phyloP scores from a whole-genome alignment of 2,888 invertebrate species.

The Hemithea aestivaria region DNA sequence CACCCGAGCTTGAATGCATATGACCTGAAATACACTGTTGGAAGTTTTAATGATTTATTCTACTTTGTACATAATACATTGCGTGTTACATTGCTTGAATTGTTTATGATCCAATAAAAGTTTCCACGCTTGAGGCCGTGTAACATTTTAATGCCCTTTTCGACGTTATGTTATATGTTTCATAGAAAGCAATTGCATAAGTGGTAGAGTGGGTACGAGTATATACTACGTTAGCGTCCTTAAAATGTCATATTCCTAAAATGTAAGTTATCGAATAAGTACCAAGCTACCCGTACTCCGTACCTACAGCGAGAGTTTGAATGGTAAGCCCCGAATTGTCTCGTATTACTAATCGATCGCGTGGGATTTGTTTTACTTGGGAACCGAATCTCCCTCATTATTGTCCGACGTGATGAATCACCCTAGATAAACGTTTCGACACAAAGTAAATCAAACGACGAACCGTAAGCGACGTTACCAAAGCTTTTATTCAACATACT shows the following conservation, averaged over 20 bases:
- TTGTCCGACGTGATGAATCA: conserved; percentile 69
- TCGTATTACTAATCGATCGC: conserved; percentile 70
- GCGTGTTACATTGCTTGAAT: conserved; percentile 26
- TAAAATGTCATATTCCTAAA: too few species aligned
- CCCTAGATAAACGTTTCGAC: conserved; percentile 64
- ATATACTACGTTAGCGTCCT: too few species aligned
- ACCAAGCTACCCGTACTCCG: too few species aligned
- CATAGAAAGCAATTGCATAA: conserved; percentile 16
- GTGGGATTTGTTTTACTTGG: conserved; percentile 63
- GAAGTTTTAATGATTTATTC: conserved; percentile 16
- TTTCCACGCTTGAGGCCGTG: conserved; percentile 27
- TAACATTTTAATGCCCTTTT: conserved; percentile 23
- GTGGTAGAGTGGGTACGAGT: conserved; percentile 8
- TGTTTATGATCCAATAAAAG: conserved; percentile 28
- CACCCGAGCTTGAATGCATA: conserved; percentile 14
- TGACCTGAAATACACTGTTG: conserved; percentile 4
- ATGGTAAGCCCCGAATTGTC: conserved; percentile 48
- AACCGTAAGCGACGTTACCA: conserved; percentile 44
- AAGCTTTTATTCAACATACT: conserved; percentile 52
- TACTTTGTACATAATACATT: conserved; percentile 24
- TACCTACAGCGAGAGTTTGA: conserved; percentile 24
- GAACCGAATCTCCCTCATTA: conserved; percentile 63
- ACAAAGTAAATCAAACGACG: conserved; percentile 60
- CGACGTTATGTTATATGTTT: conserved; percentile 24
- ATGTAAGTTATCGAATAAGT: too few species aligned